Conservation (phyloP, 2,797 vertebrate species). For the Aselliscus stoliczkanus region DNA sequence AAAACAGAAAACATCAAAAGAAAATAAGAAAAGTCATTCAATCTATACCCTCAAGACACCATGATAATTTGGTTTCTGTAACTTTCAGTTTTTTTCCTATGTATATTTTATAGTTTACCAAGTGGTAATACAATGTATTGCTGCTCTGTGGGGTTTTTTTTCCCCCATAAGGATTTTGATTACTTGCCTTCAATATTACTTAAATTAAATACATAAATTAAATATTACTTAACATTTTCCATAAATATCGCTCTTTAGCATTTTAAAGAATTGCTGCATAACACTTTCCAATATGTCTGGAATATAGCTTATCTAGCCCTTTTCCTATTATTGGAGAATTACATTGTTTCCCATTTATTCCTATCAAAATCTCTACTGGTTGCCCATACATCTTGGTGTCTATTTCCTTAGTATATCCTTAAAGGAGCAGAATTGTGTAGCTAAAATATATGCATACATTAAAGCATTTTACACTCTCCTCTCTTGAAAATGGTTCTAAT, state of each 20-base stretch:
- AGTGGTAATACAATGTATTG: background rate
- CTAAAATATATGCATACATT: background rate
- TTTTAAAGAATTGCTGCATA: background rate
- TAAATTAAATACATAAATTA: background rate
- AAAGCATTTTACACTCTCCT: background rate
- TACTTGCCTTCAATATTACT: background rate
- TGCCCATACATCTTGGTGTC: background rate
- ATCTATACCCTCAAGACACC: background rate
- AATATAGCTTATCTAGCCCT: background rate
- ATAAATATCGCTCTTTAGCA: background rate
- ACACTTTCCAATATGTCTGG: background rate
- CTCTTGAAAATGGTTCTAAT: background rate
- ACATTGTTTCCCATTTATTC: background rate
- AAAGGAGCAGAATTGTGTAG: background rate
- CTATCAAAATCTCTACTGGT: background rate
- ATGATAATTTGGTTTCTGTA: background rate
- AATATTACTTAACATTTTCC: background rate
- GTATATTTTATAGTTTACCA: background rate
- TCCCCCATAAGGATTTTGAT: background rate
- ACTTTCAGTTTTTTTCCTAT: background rate
- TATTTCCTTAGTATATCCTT: background rate
- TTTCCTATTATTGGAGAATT: background rate
- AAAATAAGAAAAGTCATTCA: slow-evolving; percentile 1
- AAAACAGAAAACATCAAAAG: background rate
- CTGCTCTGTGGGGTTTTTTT: background rate